Conservation (phyloP, 2,888 invertebrate genomes). For the Drosophila acutilabella region DNA sequence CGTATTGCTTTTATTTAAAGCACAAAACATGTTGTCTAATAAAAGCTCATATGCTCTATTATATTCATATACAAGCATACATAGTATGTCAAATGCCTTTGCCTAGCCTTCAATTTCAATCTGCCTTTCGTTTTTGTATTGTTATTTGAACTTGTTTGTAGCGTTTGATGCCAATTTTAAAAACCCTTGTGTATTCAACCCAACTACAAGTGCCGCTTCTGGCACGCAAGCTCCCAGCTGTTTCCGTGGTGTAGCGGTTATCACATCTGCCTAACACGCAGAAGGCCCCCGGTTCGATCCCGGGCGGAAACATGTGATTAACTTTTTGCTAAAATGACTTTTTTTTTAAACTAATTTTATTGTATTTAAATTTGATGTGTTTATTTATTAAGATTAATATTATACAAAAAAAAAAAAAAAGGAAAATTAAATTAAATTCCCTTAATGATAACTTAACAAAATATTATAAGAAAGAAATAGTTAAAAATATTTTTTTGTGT, state of each 20-base stretch:
- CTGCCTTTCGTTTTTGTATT: constrained; percentile 40
- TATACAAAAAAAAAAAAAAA: too few relatives aligned
- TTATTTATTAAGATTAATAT: too few relatives aligned
- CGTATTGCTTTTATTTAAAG: neutral
- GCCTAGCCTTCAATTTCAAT: constrained; percentile 12
- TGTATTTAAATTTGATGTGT: neutral
- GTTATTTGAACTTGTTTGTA: constrained; percentile 44
- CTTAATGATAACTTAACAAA: too few relatives aligned
- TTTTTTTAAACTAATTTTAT: neutral
- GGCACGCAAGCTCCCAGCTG: constrained; percentile 35
- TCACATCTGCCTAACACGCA: constrained; percentile 86
- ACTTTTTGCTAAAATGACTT: constrained; percentile 4
- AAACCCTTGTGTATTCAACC: neutral
- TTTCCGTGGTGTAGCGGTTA: constrained; percentile 85
- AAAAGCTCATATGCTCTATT: neutral
- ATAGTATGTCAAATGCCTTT: constrained; percentile 12
- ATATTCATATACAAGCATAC: neutral
- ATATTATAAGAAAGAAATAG: too few relatives aligned
- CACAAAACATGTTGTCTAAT: constrained; percentile 22
- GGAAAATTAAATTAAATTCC: too few relatives aligned
- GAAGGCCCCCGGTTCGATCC: constrained; percentile 86
- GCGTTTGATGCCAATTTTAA: constrained; percentile 11
- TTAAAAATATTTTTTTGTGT: too few relatives aligned
- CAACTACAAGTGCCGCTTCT: constrained; percentile 18
- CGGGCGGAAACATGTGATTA: constrained; percentile 69